These are phyloP conservation scores for Baccha elongata DNA, from an alignment of 2,888 invertebrate species.

Conservation along the genomic window DNA sequence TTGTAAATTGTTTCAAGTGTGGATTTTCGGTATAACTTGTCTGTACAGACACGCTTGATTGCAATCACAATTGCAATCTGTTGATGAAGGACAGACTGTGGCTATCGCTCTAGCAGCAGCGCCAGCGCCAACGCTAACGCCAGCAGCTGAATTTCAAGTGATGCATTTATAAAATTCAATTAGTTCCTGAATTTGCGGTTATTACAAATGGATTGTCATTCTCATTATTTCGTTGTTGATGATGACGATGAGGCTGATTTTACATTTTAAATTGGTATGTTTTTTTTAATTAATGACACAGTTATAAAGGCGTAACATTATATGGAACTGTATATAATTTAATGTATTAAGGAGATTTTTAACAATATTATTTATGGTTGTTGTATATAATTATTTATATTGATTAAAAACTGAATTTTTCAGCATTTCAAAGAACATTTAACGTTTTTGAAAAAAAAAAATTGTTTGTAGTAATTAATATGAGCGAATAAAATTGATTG, in stretches of 20 bases:
- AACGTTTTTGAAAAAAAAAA: too few species aligned
- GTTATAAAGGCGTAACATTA: not conserved
- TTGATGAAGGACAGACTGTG: conserved; percentile 6
- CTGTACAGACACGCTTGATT: conserved; percentile 8
- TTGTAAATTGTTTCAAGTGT: conserved; percentile 56
- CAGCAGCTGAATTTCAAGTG: not conserved
- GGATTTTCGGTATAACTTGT: conserved; percentile 25
- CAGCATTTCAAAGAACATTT: too few species aligned
- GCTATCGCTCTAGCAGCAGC: not conserved
- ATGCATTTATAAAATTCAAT: conserved; percentile 64
- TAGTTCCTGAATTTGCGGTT: conserved; percentile 38
- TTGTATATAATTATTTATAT: too few species aligned
- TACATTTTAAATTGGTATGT: conserved; percentile 21
- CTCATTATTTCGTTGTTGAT: conserved; percentile 31
- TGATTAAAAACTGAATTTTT: too few species aligned
- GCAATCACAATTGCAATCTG: not conserved
- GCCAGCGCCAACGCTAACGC: too few species aligned
- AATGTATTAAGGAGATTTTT: too few species aligned
- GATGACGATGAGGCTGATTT: conserved; percentile 22
- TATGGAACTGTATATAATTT: not conserved
- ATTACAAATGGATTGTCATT: conserved; percentile 56
- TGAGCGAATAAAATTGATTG: too few species aligned
- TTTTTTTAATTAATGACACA: conserved; percentile 15
- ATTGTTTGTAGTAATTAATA: too few species aligned
- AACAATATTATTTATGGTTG: too few species aligned